Conservation (phyloP, 2,888 invertebrate species). For the Cataglyphis cursor region DNA sequence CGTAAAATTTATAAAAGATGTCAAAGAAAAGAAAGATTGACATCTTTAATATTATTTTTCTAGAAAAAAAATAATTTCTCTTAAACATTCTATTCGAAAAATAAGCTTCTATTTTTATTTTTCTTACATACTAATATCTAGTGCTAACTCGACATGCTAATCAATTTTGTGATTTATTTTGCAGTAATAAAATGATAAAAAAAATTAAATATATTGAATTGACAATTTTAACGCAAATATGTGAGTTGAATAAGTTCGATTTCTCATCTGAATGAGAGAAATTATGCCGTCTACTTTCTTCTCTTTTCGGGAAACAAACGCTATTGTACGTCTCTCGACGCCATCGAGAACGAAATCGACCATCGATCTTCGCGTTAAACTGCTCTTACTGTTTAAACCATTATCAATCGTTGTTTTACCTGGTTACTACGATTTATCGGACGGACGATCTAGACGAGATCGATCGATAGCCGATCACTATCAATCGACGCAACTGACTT, state of each 20-base stretch:
- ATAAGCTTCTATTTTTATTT: background rate
- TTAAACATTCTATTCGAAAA: background rate
- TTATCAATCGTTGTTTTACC: slow-evolving; percentile 66
- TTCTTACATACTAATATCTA: background rate
- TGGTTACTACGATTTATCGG: slow-evolving; percentile 68
- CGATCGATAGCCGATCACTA: slow-evolving; percentile 73
- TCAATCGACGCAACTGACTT: slow-evolving; percentile 67
- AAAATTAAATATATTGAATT: background rate
- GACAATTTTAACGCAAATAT: background rate
- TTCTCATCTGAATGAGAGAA: background rate
- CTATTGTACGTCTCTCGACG: slow-evolving; percentile 70
- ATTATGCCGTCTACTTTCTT: background rate
- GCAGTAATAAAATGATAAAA: background rate
- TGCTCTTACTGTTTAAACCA: slow-evolving; percentile 57
- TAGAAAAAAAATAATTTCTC: background rate
- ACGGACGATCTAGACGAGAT: slow-evolving; percentile 72
- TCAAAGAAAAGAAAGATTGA: background rate
- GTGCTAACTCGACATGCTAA: background rate
- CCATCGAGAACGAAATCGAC: slow-evolving; percentile 78
- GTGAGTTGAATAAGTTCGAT: background rate
- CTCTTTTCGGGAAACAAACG: slow-evolving; percentile 60
- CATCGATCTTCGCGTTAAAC: slow-evolving; percentile 79
- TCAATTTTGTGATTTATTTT: background rate
- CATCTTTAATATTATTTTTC: background rate
- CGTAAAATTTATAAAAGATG: background rate